Conservation (phyloP, 2,888 invertebrate species). For the Protonemura montana region DNA sequence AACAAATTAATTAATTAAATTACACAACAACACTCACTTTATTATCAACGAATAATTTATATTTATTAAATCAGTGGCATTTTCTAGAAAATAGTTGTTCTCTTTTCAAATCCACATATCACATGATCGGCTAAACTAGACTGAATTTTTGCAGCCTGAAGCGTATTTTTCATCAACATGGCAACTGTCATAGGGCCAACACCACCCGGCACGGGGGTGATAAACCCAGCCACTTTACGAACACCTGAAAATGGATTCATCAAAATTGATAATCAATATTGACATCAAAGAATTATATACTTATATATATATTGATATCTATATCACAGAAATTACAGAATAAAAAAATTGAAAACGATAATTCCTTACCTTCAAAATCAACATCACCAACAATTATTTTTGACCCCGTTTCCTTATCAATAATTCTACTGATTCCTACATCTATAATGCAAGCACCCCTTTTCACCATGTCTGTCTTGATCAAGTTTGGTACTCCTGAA, state of each 20-base stretch:
- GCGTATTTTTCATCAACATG: slow-evolving; percentile 90
- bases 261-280: slow-evolving; percentile 32
- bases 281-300: not conserved
- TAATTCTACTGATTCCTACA: slow-evolving; percentile 82
- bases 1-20: too few relatives aligned
- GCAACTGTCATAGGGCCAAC: slow-evolving; percentile 95
- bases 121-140: not conserved
- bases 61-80: too few relatives aligned
- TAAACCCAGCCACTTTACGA: slow-evolving; percentile 78
- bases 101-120: not conserved
- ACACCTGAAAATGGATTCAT: slow-evolving; percentile 67
- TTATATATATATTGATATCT: not conserved
- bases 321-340: not conserved
- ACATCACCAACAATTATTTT: slow-evolving; percentile 86
- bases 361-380: slow-evolving; percentile 75
- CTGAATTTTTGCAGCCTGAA: slow-evolving; percentile 73
- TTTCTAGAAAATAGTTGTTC: not conserved
- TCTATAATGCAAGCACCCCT: slow-evolving; percentile 89
- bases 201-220: slow-evolving; percentile 92
- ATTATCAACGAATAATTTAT: too few relatives aligned
- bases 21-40: too few relatives aligned
- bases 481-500: slow-evolving; percentile 75
- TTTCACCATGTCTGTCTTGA: slow-evolving; percentile 86
- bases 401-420: slow-evolving; percentile 65
- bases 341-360: not conserved